Evolutionary conservation across 2,113 vertebrate genomes (phyloP).

Genomic region (Cephalophus harveyi): DNA sequence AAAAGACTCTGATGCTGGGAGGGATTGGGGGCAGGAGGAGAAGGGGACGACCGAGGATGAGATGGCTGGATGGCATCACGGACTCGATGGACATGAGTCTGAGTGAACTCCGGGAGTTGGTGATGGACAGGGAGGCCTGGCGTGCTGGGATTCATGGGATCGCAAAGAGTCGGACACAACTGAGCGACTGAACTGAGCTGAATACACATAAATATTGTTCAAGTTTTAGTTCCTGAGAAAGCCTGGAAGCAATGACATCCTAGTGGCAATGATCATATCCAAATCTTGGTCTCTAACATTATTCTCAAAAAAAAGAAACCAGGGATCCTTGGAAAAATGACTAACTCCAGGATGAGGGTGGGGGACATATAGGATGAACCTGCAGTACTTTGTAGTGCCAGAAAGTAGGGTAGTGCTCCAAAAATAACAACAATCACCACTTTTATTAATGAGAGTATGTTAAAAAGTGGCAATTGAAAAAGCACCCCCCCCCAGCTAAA

Average conservation of each 20-base stretch:
- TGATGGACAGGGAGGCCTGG: no score
- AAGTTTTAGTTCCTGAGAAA: background rate
- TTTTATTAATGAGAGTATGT: fast-evolving
- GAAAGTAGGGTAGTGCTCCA: background rate
- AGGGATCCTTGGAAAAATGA: background rate
- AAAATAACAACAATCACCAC: background rate
- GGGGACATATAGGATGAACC: background rate
- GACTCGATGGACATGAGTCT: no score
- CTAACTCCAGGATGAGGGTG: background rate
- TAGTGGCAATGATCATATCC: background rate
- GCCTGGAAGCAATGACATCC: background rate
- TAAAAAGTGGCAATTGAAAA: background rate
- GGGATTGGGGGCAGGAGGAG: no score
- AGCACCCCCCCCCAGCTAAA: background rate
- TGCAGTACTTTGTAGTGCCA: background rate
- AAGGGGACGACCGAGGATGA: no score
- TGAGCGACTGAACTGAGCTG: no score
- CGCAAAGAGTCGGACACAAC: no score
- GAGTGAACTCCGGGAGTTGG: no score
- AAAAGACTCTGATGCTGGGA: no score
- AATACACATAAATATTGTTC: background rate
- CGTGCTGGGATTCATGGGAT: no score
- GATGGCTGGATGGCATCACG: no score
- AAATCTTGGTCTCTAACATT: background rate
- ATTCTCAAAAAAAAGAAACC: background rate